Base-by-base conservation (phyloP, 2,113 vertebrate species). In the Empidonax traillii region DNA sequence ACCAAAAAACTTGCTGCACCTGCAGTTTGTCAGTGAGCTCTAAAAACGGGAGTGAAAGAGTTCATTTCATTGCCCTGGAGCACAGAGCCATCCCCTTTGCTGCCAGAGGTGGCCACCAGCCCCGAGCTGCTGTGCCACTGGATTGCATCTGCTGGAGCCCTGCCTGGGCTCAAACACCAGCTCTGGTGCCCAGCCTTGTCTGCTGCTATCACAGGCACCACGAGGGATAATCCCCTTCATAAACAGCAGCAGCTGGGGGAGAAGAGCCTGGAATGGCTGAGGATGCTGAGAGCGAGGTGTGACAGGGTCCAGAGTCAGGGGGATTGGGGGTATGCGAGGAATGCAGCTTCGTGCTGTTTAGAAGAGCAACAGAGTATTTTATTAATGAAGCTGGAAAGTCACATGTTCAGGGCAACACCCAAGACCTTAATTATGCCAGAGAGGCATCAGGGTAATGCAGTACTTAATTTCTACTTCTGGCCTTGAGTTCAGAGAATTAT, bases 171-270 rank as follows among this genome's bases (percentile, higher is more conserved):
- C 39, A 30, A 87, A 51, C 74, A 16, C 58, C 56, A 15, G 35
- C 51, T 41, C 5, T 41, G 72, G 76, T 8, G 12, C 0, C 39
- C 5, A 11, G 86, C 83, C 86, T 72, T 78, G 93, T 91, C 90
- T 95, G 52, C 80, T 84, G 89, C 91, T 92, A 33, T 94, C 89
- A 12, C 94, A 94, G 94, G 86, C 94, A 87, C 91, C 27, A 0
- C 39, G 91, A 28, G 28, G 1, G 6, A 7, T 94, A 96, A 97
- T 94, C 93, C 90, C 90, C 83, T 93, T 47, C 94, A 93, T 87
- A 93, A 96, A 93, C 91, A 92, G 89, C 94, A 88, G 83, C 94
- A 95, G 94, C 95, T 93, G 92, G 9, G 47, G 56, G 44, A 92
- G 73, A 74, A 61, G n/a, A 82, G 85, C 76, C 91, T 88, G 88